These are phyloP conservation scores for Exocentrus adspersus DNA, from an alignment of 2,888 invertebrate species.

Conservation along the genomic window DNA sequence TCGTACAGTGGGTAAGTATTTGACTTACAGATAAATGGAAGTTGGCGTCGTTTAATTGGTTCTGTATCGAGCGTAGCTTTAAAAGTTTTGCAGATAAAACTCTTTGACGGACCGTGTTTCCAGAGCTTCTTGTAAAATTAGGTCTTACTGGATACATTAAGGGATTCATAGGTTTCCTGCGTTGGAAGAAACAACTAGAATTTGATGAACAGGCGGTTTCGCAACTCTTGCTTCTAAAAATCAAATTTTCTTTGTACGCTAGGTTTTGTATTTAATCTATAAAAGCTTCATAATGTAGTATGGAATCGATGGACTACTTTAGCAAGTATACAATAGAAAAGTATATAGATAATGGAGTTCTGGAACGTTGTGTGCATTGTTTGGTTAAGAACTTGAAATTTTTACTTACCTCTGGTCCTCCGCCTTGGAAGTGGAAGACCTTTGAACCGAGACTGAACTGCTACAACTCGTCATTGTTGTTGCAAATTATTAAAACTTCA, in stretches of 20 bases:
- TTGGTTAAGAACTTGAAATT: background rate
- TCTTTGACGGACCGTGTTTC: conserved; percentile 66
- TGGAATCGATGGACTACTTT: conserved; percentile 1
- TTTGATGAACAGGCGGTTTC: conserved; percentile 61
- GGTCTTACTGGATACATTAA: conserved; percentile 53
- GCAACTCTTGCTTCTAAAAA: conserved; percentile 58
- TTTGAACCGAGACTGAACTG: conserved; percentile 49
- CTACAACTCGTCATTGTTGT: conserved; percentile 49
- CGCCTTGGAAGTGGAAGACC: conserved; percentile 35
- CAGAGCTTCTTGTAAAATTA: conserved; percentile 36
- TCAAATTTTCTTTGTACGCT: too few relatives aligned
- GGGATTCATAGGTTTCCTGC: conserved; percentile 60
- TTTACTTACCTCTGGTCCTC: conserved; percentile 46
- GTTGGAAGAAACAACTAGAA: conserved; percentile 61
- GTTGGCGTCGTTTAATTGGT: conserved; percentile 82
- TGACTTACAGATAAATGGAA: conserved; percentile 76
- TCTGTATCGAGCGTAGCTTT: conserved; percentile 80
- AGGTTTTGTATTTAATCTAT: too few relatives aligned
- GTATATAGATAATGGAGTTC: background rate
- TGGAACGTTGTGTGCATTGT: background rate
- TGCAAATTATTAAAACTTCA: conserved; percentile 32
- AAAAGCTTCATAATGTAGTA: background rate
- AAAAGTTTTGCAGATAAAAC: conserved; percentile 82
- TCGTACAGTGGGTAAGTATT: background rate
- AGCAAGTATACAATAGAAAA: background rate